These are phyloP conservation scores for Campoletis raptor DNA, from an alignment of 2,888 invertebrate genomes.

Conservation along the genomic window DNA sequence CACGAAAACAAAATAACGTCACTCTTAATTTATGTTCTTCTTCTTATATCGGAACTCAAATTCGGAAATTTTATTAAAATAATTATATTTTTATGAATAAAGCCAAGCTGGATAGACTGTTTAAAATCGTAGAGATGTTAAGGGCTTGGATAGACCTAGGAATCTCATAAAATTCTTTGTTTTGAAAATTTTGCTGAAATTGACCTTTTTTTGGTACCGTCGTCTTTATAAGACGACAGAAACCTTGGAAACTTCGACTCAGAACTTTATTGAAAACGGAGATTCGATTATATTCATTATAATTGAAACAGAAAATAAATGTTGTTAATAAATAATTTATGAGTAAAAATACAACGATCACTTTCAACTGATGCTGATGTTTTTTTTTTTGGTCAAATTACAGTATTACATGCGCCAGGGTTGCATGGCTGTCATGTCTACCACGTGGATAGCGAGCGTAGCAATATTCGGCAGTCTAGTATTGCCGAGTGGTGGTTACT, in stretches of 20 bases:
- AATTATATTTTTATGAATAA: not conserved
- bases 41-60: not conserved
- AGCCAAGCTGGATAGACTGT: not conserved
- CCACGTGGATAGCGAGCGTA: slow-evolving; percentile 94
- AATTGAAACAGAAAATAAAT: not conserved
- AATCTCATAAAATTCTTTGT: no score
- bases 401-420: slow-evolving; percentile 88
- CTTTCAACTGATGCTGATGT: not conserved
- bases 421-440: slow-evolving; percentile 93
- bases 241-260: not conserved
- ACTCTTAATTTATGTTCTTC: slow-evolving; percentile 8
- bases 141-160: no score
- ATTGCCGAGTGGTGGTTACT: slow-evolving; percentile 94
- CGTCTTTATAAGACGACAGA: no score
- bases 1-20: slow-evolving; percentile 15
- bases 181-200: no score
- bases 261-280: not conserved
- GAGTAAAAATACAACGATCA: not conserved
- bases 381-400: slow-evolving; percentile 68
- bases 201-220: no score
- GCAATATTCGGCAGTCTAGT: slow-evolving; percentile 93
- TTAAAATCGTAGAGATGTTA: not conserved
- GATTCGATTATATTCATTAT: not conserved
- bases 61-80: not conserved
- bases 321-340: not conserved